Evolutionary conservation across 1,140 invertebrate species (phyloP), one percentile per base, ranked within the genome.

Genomic region (Drosophila pseudoobscura): DNA sequence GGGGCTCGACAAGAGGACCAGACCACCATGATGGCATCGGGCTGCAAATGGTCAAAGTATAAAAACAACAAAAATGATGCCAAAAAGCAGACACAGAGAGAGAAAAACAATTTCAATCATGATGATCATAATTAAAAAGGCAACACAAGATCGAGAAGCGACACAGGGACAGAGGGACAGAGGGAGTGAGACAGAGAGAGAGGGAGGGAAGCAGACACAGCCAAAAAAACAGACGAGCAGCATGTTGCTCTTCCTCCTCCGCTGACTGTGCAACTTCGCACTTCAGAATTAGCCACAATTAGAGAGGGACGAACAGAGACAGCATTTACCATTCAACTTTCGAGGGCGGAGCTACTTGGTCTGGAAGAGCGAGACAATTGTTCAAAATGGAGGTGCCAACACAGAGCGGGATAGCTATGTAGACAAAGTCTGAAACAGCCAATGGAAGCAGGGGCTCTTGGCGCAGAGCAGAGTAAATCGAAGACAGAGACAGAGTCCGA

Each of bases 301-400:
- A 88, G 59, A 55, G 78, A 31, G 70, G 49, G 77, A 61, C 26
- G 45, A 39, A 79, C 22, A 60, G 58, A 47, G 57, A 64, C 35
- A 22, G 2, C 20, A 20, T 20, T 20, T 2, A 20, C 4, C 24
- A 26, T 26, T 26, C 24, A 5, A 5, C 24, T 0, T 7, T 31
- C 45, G 73, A 69, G 50, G 83, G 83, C 83, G 83, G 83, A 78
- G 83, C 62, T 3, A 29, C 29, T 29, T 29, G 20, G 20, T 8
- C 1, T 7, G 20, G 20, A 20, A 26, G 13, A 61, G 0, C 55
- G 59, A 57, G 71, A 56, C 50, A 76, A 64, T 75, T 85, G 20
- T 90, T 90, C 89, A 90, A 90, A 90, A 90, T 90, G 89, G 89
- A 90, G 89, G 76, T 75, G 85, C 84, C 60, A 87, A 88, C 65